phyloP scores from a whole-genome alignment of 2,113 vertebrate genomes.

The Aepyceros melampus region DNA sequence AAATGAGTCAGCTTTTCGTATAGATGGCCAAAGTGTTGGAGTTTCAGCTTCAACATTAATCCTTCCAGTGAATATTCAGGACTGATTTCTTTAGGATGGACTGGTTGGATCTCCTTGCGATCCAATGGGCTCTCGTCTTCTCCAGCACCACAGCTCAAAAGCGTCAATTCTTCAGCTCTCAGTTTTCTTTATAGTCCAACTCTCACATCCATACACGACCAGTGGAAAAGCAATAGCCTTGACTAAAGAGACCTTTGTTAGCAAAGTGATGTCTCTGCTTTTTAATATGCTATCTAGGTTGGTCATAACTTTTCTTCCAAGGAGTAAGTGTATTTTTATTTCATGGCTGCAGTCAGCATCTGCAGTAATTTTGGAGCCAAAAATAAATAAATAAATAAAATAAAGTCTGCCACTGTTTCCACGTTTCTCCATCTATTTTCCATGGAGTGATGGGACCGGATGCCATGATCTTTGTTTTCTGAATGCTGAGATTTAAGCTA shows the following conservation, averaged over 20 bases:
- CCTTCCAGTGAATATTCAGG: background rate
- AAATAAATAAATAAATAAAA: background rate
- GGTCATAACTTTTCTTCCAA: background rate
- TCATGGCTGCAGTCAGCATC: background rate
- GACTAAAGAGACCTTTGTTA: background rate
- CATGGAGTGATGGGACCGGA: background rate
- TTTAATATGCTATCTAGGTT: background rate
- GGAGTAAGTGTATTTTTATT: background rate
- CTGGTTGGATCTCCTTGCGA: background rate
- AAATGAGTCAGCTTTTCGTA: background rate
- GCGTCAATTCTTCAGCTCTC: fast-evolving
- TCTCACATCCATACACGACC: background rate
- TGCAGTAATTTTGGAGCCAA: background rate
- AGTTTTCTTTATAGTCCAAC: background rate
- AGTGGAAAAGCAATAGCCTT: background rate
- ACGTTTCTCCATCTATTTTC: background rate
- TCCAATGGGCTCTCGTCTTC: background rate
- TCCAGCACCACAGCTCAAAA: background rate
- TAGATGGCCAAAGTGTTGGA: background rate
- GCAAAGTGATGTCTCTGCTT: background rate
- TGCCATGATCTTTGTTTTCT: background rate
- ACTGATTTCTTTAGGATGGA: background rate
- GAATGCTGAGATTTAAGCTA: background rate
- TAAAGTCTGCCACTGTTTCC: background rate
- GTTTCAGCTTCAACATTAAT: background rate